Percentiles rank a stretch among this genome's conserved stretches.
These are phyloP conservation scores for Formica aserva DNA, from an alignment of 2,888 invertebrate genomes.

Conservation along the genomic window DNA sequence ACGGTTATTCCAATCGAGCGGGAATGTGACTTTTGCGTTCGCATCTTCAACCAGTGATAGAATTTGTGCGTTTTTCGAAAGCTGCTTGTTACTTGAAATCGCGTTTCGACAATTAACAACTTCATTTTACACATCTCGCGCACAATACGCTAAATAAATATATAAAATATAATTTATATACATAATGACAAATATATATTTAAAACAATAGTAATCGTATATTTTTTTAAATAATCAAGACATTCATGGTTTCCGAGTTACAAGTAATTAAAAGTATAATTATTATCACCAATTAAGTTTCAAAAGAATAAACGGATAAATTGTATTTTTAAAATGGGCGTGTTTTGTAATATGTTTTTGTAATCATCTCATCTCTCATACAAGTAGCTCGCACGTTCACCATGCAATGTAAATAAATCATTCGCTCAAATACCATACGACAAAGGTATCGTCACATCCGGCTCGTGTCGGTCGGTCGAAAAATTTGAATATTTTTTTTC, in stretches of 20 bases:
- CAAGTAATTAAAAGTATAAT: neutral
- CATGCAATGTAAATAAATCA: conserved; percentile 73
- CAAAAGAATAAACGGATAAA: neutral
- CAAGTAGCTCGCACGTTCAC: conserved; percentile 25
- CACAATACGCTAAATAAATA: neutral
- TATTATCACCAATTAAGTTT: neutral
- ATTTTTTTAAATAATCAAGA: neutral
- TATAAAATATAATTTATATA: neutral
- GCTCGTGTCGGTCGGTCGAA: conserved; percentile 74
- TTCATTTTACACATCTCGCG: neutral
- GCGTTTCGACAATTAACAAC: neutral
- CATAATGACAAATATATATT: neutral
- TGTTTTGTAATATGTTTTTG: conserved; percentile 16
- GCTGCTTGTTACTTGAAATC: neutral
- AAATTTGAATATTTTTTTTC: conserved; percentile 79
- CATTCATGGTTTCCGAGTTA: neutral
- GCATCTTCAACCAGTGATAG: conserved; percentile 9
- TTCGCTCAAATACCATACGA: conserved; percentile 30
- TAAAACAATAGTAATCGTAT: neutral
- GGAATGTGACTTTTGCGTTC: conserved; percentile 39
- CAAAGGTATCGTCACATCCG: conserved; percentile 69
- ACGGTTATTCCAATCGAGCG: conserved; percentile 63
- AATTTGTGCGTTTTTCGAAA: neutral
- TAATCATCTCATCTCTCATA: conserved; percentile 15
- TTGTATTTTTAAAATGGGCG: neutral